These are phyloP conservation scores for Limnephilus auricula DNA, from an alignment of 2,888 invertebrate species.

Conservation along the genomic window DNA sequence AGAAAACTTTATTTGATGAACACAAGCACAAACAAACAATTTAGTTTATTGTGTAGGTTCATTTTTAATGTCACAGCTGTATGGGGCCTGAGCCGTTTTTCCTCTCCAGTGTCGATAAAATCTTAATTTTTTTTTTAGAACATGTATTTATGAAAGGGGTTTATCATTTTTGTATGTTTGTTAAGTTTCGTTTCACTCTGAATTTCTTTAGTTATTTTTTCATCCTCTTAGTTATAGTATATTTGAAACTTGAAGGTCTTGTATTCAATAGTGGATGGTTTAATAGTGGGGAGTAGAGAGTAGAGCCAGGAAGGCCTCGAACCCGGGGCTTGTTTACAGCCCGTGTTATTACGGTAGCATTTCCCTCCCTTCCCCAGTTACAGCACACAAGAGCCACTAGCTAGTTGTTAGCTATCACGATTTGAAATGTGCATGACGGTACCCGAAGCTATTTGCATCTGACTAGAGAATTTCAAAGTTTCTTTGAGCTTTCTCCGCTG, in stretches of 20 bases:
- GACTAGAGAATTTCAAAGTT: neutral
- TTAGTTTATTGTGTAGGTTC: no score
- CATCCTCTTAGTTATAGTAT: no score
- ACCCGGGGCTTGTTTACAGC: neutral
- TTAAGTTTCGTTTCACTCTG: neutral
- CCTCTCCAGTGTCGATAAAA: no score
- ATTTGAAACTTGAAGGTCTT: no score
- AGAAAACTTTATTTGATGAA: no score
- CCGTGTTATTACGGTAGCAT: neutral
- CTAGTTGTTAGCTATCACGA: neutral
- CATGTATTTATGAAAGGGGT: no score
- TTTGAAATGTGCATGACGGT: neutral
- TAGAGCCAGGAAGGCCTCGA: neutral
- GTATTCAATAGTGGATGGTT: neutral
- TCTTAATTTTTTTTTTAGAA: no score
- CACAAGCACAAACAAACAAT: no score
- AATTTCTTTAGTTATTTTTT: neutral
- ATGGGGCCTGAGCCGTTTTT: no score
- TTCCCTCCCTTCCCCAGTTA: neutral
- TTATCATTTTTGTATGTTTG: neutral
- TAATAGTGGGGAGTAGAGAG: neutral
- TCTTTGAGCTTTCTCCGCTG: neutral
- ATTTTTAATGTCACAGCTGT: no score
- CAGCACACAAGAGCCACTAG: neutral
- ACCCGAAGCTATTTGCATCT: neutral